These are phyloP conservation scores for Daubentonia madagascariensis DNA, from an alignment of 2,113 vertebrate genomes.

Conservation along the genomic window DNA sequence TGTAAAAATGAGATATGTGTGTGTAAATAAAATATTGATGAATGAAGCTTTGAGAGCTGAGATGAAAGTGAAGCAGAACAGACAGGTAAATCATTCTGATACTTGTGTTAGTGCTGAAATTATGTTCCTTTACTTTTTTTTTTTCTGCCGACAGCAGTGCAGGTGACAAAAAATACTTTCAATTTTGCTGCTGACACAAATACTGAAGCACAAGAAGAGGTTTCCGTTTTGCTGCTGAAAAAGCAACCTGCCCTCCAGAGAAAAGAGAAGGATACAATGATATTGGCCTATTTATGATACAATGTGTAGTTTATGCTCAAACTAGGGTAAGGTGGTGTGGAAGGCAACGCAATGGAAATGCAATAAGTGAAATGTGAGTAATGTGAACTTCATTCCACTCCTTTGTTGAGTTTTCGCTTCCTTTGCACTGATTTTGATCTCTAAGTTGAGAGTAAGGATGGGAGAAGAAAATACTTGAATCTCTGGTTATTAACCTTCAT, in stretches of 20 bases:
- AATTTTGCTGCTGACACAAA: slow-evolving; percentile 79
- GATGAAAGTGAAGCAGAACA: slow-evolving; percentile 82
- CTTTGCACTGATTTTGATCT: slow-evolving; percentile 16
- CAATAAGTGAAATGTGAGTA: background rate
- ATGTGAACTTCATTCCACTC: background rate
- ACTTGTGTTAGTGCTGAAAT: slow-evolving; percentile 84
- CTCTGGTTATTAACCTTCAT: background rate
- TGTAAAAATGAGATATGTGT: slow-evolving; percentile 81
- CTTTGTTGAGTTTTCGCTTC: background rate
- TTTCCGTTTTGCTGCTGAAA: slow-evolving; percentile 69
- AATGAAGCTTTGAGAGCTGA: slow-evolving; percentile 82
- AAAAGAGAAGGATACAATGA: slow-evolving; percentile 11
- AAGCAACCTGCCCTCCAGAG: slow-evolving; percentile 58
- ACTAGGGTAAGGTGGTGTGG: background rate
- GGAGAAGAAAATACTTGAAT: slow-evolving; percentile 21
- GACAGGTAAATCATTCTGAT: slow-evolving; percentile 85
- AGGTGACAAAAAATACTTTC: slow-evolving; percentile 81
- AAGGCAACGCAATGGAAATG: background rate
- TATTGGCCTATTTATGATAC: background rate
- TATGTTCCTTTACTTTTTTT: slow-evolving; percentile 71
- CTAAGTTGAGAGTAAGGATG: background rate
- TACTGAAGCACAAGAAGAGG: slow-evolving; percentile 67
- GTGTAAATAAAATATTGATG: slow-evolving; percentile 85
- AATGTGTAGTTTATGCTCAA: background rate
- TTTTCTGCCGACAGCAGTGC: slow-evolving; percentile 76